phyloP scores from a whole-genome alignment of 1,140 invertebrate genomes.

The Drosophila persimilis region DNA sequence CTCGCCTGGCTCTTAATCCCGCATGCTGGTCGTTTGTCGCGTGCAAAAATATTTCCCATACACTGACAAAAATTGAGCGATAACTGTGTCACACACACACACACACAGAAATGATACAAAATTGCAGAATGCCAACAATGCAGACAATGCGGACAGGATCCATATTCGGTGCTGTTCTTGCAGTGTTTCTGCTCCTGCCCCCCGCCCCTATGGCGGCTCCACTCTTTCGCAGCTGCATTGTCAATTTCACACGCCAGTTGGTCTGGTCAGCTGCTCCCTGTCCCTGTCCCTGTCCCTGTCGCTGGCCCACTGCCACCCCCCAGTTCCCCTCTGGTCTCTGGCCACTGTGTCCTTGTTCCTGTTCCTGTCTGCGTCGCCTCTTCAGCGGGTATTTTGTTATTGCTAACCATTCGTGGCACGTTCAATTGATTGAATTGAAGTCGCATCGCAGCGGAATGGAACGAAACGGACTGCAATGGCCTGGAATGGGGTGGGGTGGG shows the following conservation, averaged over 20 bases:
- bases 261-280: slow-evolving; percentile 9
- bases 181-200: slow-evolving; percentile 2
- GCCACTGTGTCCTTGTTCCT: slow-evolving; percentile 4
- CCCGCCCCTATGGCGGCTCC: not conserved
- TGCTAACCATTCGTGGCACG: slow-evolving; percentile 76
- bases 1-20: slow-evolving; percentile 60
- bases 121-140: not conserved
- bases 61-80: slow-evolving; percentile 16
- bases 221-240: slow-evolving; percentile 53
- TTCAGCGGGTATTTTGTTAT: slow-evolving; percentile 59
- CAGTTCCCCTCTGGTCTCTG: not conserved
- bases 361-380: slow-evolving; percentile 12
- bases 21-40: slow-evolving; percentile 66
- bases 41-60: slow-evolving; percentile 63
- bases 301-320: not conserved
- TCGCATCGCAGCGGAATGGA: slow-evolving; percentile 49
- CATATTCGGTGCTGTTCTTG: not conserved
- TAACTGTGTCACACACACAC: too few species aligned
- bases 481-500: not conserved
- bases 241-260: slow-evolving; percentile 78
- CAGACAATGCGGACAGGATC: not conserved
- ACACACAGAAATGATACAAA: not conserved
- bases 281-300: slow-evolving; percentile 9
- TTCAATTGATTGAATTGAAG: slow-evolving; percentile 81
- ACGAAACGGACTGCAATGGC: slow-evolving; percentile 11